Evolutionary conservation across 2,888 invertebrate species (phyloP).

Genomic region (Drosophila recens): DNA sequence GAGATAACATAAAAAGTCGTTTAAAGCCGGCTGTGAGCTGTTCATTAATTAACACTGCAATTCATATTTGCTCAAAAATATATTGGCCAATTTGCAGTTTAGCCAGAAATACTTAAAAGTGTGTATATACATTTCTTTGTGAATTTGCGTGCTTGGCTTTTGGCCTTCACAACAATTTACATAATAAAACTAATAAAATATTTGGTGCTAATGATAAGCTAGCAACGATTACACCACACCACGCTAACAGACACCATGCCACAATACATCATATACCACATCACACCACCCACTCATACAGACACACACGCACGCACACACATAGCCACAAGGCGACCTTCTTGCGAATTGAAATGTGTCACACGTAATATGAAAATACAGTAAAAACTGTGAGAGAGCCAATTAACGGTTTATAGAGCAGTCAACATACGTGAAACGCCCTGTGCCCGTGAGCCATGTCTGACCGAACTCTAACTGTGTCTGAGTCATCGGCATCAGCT

Average conservation of each 20-base stretch:
- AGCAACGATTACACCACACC: conserved; percentile 30
- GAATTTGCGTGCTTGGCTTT: conserved; percentile 34
- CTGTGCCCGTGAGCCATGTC: conserved; percentile 30
- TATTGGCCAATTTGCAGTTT: conserved; percentile 32
- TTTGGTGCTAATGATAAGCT: conserved; percentile 43
- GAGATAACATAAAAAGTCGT: neutral
- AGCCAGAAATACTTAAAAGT: conserved; percentile 8
- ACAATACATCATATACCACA: conserved; percentile 24
- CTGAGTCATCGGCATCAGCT: conserved; percentile 38
- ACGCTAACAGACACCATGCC: conserved; percentile 9
- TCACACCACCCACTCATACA: conserved; percentile 23
- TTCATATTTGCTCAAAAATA: neutral
- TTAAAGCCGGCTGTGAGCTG: conserved; percentile 16
- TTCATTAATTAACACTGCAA: conserved; percentile 20
- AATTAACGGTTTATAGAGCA: conserved; percentile 30
- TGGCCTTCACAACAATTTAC: conserved; percentile 48
- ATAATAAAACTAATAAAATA: conserved; percentile 54
- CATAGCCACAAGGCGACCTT: conserved; percentile 38
- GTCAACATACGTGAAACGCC: conserved; percentile 30
- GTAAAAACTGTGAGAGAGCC: conserved; percentile 10
- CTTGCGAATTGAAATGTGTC: conserved; percentile 54
- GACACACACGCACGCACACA: neutral
- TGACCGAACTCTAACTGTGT: neutral
- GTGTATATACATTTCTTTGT: conserved; percentile 9
- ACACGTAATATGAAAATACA: conserved; percentile 40